Evolutionary conservation across 2,888 invertebrate species (phyloP).

Genomic region (Serripes groenlandicus): DNA sequence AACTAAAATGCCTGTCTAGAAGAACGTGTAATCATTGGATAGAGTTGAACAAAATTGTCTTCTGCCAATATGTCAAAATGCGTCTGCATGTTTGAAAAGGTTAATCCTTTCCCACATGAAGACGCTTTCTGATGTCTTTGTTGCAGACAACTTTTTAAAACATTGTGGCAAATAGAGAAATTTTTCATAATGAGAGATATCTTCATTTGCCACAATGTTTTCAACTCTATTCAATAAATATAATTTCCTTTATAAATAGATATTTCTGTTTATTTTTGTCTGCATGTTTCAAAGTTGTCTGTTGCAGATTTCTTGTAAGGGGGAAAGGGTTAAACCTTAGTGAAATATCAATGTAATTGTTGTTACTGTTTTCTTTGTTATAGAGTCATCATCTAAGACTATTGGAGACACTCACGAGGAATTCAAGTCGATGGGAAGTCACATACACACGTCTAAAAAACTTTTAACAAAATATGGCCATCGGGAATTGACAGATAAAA

Average conservation of each 20-base stretch:
- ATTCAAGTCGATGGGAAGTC: slow-evolving; percentile 93
- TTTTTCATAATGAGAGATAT: neutral
- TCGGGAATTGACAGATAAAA: slow-evolving; percentile 97
- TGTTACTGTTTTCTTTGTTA: no score
- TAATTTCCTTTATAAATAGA: neutral
- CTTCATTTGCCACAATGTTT: neutral
- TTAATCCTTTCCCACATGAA: neutral
- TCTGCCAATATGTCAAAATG: no score
- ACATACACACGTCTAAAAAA: slow-evolving; percentile 95
- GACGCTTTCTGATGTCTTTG: neutral
- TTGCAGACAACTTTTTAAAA: neutral
- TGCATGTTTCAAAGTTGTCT: neutral
- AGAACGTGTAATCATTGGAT: no score
- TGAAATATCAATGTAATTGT: no score
- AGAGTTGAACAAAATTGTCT: no score
- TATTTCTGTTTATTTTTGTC: neutral
- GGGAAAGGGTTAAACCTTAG: neutral
- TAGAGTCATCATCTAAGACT: slow-evolving; percentile 82
- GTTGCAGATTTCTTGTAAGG: neutral
- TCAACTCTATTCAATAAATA: neutral
- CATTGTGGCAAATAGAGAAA: neutral
- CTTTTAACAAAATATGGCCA: slow-evolving; percentile 97
- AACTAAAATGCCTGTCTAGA: no score
- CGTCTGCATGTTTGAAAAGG: neutral
- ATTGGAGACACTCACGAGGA: slow-evolving; percentile 88